phyloP scores from a whole-genome alignment of 1,140 invertebrate species.

The Pachypsylla venusta region DNA sequence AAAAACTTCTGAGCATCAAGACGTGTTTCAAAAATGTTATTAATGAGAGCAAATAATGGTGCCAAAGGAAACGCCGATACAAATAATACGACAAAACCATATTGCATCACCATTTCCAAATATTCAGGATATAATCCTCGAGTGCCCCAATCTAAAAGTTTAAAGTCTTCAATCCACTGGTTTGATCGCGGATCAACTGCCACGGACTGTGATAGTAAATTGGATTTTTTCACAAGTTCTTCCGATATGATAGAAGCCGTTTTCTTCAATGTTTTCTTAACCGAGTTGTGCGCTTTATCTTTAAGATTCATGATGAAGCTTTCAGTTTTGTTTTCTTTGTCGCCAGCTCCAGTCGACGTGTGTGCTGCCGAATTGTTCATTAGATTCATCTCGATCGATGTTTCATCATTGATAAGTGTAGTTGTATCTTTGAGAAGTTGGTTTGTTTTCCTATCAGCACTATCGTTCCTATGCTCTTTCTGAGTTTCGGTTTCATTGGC shows the following conservation, averaged over 20 bases:
- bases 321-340: background rate
- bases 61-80: conserved; percentile 80
- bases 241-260: conserved; percentile 2
- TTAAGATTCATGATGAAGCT: background rate
- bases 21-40: conserved; percentile 80
- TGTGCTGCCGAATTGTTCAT: background rate
- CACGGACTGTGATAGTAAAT: background rate
- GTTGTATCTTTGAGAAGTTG: background rate
- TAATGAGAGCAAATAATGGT: conserved; percentile 71
- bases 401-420: background rate
- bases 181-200: conserved; percentile 19
- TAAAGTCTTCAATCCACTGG: conserved; percentile 85
- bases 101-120: conserved; percentile 91
- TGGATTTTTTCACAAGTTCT: background rate
- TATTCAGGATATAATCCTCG: conserved; percentile 92
- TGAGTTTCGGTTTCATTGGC: background rate
- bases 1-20: conserved; percentile 76
- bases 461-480: background rate
- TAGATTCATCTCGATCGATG: background rate
- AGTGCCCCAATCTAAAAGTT: conserved; percentile 73
- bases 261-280: conserved; percentile 3
- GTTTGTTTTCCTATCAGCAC: background rate
- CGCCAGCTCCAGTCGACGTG: background rate
- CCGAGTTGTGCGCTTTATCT: background rate
- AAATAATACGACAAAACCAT: conserved; percentile 82